Evolutionary conservation across 2,888 invertebrate genomes (phyloP).

Genomic region (Gryllus longicercus): DNA sequence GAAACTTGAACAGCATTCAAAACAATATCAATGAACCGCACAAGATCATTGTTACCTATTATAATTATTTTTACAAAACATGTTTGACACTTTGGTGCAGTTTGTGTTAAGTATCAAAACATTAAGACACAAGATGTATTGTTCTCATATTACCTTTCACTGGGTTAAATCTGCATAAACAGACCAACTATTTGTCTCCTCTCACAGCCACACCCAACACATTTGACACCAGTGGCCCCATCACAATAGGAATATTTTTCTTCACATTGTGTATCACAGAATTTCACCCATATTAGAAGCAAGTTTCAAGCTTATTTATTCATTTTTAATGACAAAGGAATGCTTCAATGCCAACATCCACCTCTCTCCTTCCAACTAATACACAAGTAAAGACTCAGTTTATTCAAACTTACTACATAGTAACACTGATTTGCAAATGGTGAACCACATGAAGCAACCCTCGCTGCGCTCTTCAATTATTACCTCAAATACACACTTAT

Average conservation of each 20-base stretch:
- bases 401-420: too few species aligned
- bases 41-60: background rate
- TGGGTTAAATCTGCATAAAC: background rate
- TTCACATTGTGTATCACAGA: background rate
- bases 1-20: background rate
- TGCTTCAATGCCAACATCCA: too few species aligned
- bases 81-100: background rate
- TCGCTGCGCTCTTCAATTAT: too few species aligned
- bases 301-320: too few species aligned
- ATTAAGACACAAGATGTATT: background rate
- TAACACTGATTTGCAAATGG: too few species aligned
- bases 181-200: background rate
- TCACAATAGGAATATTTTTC: background rate
- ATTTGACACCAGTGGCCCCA: background rate
- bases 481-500: too few species aligned
- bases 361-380: too few species aligned
- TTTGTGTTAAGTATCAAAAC: background rate
- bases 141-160: too few species aligned
- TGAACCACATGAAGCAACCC: too few species aligned
- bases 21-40: slow-evolving; percentile 9
- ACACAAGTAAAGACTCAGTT: too few species aligned
- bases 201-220: background rate
- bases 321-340: too few species aligned
- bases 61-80: background rate
- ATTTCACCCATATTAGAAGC: background rate